Conservation (phyloP, 2,797 vertebrate genomes). For the Sus cebifrons region DNA sequence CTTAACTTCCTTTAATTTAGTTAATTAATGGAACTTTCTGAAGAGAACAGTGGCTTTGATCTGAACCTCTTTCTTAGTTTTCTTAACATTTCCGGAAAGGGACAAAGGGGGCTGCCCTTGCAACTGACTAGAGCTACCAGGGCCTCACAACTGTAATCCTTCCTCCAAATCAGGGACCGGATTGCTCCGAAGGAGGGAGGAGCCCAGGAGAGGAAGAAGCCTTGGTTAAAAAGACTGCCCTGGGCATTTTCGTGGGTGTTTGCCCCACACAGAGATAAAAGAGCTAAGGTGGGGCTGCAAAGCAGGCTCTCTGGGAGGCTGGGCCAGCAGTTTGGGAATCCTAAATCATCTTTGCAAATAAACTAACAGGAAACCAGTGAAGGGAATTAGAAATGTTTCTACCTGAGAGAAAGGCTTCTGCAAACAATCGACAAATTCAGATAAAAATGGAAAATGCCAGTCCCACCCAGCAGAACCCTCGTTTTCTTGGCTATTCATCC, state of each 20-base stretch:
- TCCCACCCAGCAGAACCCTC: background rate
- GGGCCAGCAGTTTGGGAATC: slow-evolving; percentile 51
- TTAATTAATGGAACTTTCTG: slow-evolving; percentile 76
- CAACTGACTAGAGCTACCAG: background rate
- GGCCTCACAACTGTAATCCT: background rate
- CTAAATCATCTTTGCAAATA: slow-evolving; percentile 36
- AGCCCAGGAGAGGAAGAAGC: background rate
- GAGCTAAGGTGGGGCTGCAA: background rate
- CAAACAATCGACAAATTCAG: background rate
- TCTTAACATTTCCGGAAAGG: slow-evolving; percentile 48
- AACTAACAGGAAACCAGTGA: background rate
- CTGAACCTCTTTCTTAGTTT: slow-evolving; percentile 59
- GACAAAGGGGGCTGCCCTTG: background rate
- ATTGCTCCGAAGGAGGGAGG: background rate
- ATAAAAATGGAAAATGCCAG: background rate
- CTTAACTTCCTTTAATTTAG: slow-evolving; percentile 77
- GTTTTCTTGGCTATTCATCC: background rate
- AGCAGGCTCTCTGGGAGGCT: background rate
- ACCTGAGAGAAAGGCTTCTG: background rate
- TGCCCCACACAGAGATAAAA: slow-evolving; percentile 70
- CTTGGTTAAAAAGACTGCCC: slow-evolving; percentile 12
- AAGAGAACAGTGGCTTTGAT: slow-evolving; percentile 74
- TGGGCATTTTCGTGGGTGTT: slow-evolving; percentile 59
- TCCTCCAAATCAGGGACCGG: background rate
- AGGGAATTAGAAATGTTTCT: background rate